A percentile compares a stretch with the other conserved stretches of the same genome.
Evolutionary conservation across 2,113 vertebrate species (phyloP).

Genomic region (Prochilodus magdalenae): DNA sequence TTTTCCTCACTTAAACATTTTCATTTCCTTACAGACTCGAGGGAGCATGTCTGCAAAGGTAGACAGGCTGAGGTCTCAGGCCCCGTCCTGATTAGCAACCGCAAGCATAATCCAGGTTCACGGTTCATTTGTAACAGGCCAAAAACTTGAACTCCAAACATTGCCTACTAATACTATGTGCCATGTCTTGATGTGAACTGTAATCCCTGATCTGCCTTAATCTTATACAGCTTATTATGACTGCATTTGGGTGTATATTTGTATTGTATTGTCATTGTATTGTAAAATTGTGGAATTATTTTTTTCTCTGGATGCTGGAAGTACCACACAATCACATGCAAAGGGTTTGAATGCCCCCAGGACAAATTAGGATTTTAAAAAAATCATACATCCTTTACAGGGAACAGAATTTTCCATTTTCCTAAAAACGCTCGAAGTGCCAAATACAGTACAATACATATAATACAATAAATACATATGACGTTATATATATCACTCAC

Average conservation of each 20-base stretch:
- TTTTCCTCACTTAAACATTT: conserved; percentile 47
- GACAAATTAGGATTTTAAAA: no score
- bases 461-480: no score
- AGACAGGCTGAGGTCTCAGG: background rate
- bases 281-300: no score
- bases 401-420: no score
- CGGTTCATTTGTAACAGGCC: background rate
- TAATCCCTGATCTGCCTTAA: background rate
- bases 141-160: background rate
- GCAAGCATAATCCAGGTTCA: background rate
- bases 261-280: background rate
- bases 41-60: background rate
- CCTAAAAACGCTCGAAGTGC: no score
- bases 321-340: background rate
- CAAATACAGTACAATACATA: no score
- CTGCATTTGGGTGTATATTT: background rate
- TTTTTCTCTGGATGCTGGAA: background rate
- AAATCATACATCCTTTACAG: no score
- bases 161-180: conserved; percentile 9
- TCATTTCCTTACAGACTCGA: conserved; percentile 48
- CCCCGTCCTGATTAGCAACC: background rate
- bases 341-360: no score
- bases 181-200: background rate
- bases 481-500: no score
- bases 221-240: no score